Evolutionary conservation across 2,113 vertebrate genomes (phyloP).

Genomic region (Menidia beryllina): DNA sequence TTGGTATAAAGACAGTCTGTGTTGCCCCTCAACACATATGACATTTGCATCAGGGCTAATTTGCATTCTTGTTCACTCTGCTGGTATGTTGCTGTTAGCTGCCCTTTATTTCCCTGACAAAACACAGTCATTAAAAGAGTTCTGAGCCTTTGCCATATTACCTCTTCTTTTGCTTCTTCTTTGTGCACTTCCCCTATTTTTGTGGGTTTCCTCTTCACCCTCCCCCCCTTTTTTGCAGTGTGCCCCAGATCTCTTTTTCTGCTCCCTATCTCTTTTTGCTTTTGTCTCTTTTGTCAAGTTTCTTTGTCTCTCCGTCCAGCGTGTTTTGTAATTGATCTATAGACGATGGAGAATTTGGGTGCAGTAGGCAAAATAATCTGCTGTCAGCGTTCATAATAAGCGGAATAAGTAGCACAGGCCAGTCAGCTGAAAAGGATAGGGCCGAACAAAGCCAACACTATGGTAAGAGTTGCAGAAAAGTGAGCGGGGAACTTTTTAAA

Average conservation of each 20-base stretch:
- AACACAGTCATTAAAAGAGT: constrained; percentile 51
- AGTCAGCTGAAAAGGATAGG: constrained; percentile 61
- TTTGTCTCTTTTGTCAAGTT: constrained; percentile 65
- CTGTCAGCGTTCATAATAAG: constrained; percentile 54
- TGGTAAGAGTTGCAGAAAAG: constrained; percentile 25
- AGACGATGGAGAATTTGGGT: constrained; percentile 60
- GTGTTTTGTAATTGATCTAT: constrained; percentile 41
- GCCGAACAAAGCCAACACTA: constrained; percentile 32
- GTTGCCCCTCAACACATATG: constrained; percentile 62
- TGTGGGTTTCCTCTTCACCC: constrained; percentile 9
- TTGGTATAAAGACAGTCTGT: constrained; percentile 73
- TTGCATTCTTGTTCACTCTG: constrained; percentile 77
- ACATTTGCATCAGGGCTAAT: constrained; percentile 77
- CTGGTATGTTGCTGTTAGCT: constrained; percentile 68
- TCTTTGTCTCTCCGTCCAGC: constrained; percentile 34
- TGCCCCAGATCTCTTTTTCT: constrained; percentile 25
- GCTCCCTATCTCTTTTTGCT: constrained; percentile 47
- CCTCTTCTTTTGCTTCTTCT: constrained; percentile 35
- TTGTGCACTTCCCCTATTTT: constrained; percentile 15
- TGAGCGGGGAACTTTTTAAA: not conserved
- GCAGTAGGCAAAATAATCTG: constrained; percentile 66
- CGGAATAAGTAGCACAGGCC: constrained; percentile 49
- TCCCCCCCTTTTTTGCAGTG: constrained; percentile 38
- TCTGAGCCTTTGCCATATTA: constrained; percentile 32
- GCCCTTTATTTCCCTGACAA: constrained; percentile 66